Conservation (phyloP, 2,888 invertebrate genomes). For the Euzetes globulus region DNA sequence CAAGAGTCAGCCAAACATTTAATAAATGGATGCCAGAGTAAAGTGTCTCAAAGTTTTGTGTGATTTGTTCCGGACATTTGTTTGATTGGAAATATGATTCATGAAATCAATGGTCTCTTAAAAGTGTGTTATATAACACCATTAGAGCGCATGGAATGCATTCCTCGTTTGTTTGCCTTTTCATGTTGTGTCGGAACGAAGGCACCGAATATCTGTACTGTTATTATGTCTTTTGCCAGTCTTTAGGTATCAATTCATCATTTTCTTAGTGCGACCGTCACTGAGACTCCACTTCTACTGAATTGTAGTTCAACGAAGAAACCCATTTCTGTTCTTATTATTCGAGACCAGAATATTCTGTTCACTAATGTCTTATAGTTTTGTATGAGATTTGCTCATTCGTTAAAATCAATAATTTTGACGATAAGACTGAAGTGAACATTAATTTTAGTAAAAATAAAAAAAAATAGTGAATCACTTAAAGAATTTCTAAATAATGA, state of each 20-base stretch:
- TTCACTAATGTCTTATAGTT: too few species aligned
- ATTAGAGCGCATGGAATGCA: neutral
- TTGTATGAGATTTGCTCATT: neutral
- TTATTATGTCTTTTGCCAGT: slow-evolving; percentile 16
- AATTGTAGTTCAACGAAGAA: neutral
- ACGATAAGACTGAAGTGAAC: neutral
- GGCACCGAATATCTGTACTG: neutral
- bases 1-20: too few species aligned
- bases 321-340: neutral
- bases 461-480: neutral
- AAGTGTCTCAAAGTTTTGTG: neutral
- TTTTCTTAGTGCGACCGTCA: slow-evolving; percentile 26
- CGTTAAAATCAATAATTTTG: neutral
- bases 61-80: slow-evolving; percentile 2
- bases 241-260: slow-evolving; percentile 28
- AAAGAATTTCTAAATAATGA: slow-evolving; percentile 7
- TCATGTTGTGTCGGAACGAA: neutral
- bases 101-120: neutral
- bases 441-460: neutral
- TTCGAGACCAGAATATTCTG: neutral
- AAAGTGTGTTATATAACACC: slow-evolving; percentile 17
- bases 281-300: neutral
- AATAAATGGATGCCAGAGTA: too few species aligned
- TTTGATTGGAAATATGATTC: slow-evolving; percentile 8
- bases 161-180: slow-evolving; percentile 5